Evolutionary conservation across 1,140 invertebrate species (phyloP).

Genomic region (Hermetia illucens): DNA sequence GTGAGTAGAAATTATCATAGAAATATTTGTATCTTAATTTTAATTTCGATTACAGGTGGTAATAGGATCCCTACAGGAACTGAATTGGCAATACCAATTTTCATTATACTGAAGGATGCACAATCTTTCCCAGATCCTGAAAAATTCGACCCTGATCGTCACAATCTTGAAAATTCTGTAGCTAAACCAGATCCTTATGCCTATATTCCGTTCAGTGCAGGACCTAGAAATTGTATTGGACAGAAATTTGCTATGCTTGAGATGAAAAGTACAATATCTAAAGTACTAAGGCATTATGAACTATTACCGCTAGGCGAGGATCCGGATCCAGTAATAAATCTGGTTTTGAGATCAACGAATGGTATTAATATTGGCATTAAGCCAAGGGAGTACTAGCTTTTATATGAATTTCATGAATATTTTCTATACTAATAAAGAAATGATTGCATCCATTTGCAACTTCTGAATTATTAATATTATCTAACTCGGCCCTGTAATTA

Average conservation of each 20-base stretch:
- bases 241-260: conserved; percentile 63
- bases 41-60: too few species aligned
- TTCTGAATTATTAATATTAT: too few species aligned
- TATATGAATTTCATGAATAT: too few species aligned
- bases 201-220: conserved; percentile 44
- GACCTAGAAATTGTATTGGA: conserved; percentile 45
- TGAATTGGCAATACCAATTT: conserved; percentile 25
- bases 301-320: conserved; percentile 30
- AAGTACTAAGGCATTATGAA: conserved; percentile 43
- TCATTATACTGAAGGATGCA: conserved; percentile 11
- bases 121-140: not conserved
- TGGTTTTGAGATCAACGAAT: conserved; percentile 21
- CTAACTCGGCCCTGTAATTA: too few species aligned
- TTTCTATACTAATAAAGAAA: too few species aligned
- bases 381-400: conserved; percentile 2
- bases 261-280: conserved; percentile 45
- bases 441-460: too few species aligned
- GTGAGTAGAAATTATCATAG: not conserved
- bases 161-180: conserved; percentile 31
- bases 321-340: conserved; percentile 18
- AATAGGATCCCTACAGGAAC: conserved; percentile 29
- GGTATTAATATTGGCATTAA: not conserved
- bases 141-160: conserved; percentile 45
- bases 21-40: conserved; percentile 10
- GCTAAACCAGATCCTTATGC: conserved; percentile 25